These are phyloP conservation scores for Pleuronectes platessa DNA, from an alignment of 2,113 vertebrate species.

Conservation along the genomic window DNA sequence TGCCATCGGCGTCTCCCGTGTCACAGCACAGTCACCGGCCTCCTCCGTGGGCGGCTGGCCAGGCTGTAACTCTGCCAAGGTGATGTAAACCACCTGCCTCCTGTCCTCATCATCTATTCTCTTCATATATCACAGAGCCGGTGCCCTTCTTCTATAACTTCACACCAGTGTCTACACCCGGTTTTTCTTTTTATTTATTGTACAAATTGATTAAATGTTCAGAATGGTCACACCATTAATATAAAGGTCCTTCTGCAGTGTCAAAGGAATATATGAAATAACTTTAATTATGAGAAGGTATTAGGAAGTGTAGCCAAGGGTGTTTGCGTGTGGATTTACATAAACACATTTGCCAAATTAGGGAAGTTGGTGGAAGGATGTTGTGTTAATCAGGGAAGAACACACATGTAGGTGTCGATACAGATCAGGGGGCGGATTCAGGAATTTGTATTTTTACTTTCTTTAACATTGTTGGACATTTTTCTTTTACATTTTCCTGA, in stretches of 20 bases:
- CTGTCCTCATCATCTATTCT: conserved; percentile 19
- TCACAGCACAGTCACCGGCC: conserved; percentile 43
- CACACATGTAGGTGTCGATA: no score
- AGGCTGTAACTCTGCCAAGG: conserved; percentile 56
- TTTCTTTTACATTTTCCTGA: no score
- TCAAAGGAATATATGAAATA: background rate
- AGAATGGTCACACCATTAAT: conserved; percentile 4
- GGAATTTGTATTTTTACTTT: no score
- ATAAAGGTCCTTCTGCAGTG: background rate
- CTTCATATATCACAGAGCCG: conserved; percentile 18
- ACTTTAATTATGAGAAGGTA: conserved; percentile 21
- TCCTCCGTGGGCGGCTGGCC: conserved; percentile 30
- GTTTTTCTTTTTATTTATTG: conserved; percentile 14
- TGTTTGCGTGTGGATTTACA: background rate
- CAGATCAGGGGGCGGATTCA: no score
- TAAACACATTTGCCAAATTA: no score
- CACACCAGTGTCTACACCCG: background rate
- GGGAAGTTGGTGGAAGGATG: background rate
- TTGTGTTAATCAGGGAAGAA: background rate
- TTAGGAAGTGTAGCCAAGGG: conserved; percentile 11
- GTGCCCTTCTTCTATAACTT: conserved; percentile 3
- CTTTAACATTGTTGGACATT: no score
- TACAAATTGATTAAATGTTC: conserved; percentile 18
- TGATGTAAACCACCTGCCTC: conserved; percentile 45
- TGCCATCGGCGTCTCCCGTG: conserved; percentile 52